Percentiles rank a stretch among this genome's conserved stretches.
Evolutionary conservation across 2,888 invertebrate species (phyloP).

Genomic region (Epistrophe grossulariae): DNA sequence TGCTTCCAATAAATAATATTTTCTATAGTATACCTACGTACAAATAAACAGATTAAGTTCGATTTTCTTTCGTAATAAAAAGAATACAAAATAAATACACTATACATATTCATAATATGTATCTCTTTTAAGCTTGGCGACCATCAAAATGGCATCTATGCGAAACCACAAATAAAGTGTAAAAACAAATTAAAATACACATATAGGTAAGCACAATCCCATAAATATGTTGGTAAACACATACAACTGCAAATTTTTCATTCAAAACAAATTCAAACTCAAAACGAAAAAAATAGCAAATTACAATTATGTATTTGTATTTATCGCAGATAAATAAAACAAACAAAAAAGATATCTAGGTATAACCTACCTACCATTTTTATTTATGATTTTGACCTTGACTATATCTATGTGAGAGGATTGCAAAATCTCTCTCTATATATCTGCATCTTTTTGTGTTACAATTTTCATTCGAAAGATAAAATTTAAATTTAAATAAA

Average conservation of each 20-base stretch:
- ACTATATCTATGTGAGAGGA: constrained; percentile 7
- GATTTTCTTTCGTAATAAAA: neutral
- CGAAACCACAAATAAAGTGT: constrained; percentile 43
- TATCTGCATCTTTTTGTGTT: neutral
- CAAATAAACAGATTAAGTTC: neutral
- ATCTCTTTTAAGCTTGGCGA: neutral
- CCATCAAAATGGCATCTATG: constrained; percentile 15
- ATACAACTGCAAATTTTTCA: neutral
- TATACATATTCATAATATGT: too few species aligned
- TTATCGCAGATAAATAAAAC: neutral
- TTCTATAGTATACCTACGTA: neutral
- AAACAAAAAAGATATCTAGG: neutral
- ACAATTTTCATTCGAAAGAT: neutral
- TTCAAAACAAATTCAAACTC: neutral
- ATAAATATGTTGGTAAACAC: too few species aligned
- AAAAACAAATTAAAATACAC: constrained; percentile 33
- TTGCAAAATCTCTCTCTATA: constrained; percentile 29
- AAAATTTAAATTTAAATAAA: neutral
- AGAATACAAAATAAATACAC: neutral
- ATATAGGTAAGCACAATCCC: neutral
- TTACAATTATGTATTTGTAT: constrained; percentile 9
- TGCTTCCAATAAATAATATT: constrained; percentile 12
- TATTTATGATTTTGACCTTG: constrained; percentile 40
- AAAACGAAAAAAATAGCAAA: neutral
- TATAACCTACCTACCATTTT: neutral